Evolutionary conservation across 2,888 invertebrate genomes (phyloP).

Genomic region (Lasiommata megera): DNA sequence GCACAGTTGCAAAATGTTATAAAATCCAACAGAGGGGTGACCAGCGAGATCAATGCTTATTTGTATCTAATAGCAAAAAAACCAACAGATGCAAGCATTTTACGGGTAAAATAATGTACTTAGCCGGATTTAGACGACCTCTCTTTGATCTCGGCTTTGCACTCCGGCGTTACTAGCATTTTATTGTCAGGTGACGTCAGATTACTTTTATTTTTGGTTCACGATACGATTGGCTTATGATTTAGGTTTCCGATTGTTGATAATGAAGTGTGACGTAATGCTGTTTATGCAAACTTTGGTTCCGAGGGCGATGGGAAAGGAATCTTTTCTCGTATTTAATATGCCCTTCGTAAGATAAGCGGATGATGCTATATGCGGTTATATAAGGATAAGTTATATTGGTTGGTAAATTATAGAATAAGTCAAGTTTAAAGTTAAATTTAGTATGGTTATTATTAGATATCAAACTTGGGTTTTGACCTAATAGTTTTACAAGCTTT

Average conservation of each 20-base stretch:
- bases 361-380: too few species aligned
- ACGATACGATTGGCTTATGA: conserved; percentile 51
- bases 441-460: too few species aligned
- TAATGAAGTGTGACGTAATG: conserved; percentile 52
- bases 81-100: conserved; percentile 79
- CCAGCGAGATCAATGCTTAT: conserved; percentile 70
- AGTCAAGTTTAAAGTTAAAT: too few species aligned
- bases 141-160: conserved; percentile 68
- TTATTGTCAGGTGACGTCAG: conserved; percentile 46
- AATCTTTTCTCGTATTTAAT: background rate
- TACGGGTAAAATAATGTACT: conserved; percentile 79
- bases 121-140: conserved; percentile 71
- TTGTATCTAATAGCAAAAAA: conserved; percentile 78
- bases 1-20: conserved; percentile 21
- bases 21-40: conserved; percentile 46
- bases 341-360: too few species aligned
- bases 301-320: conserved; percentile 18
- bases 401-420: too few species aligned
- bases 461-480: too few species aligned
- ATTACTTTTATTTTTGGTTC: conserved; percentile 45
- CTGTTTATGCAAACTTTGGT: conserved; percentile 42
- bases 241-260: conserved; percentile 35
- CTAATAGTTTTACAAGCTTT: too few species aligned
- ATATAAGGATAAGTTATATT: too few species aligned
- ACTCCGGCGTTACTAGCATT: conserved; percentile 39